Percentiles rank a stretch among this genome's conserved stretches.
phyloP scores from a whole-genome alignment of 2,888 invertebrate genomes.

The Lampropteryx suffumata region DNA sequence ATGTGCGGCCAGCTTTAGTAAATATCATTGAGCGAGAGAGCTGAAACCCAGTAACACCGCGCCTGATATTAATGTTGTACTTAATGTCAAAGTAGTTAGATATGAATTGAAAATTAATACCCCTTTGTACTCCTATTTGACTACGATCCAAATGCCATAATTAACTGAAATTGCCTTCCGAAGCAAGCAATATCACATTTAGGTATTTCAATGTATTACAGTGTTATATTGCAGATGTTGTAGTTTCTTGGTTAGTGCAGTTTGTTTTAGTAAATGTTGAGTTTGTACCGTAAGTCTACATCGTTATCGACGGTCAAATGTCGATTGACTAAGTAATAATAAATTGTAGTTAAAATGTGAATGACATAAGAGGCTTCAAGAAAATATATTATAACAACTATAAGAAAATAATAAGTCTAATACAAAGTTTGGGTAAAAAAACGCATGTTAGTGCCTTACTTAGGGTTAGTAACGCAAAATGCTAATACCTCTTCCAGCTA shows the following conservation, averaged over 20 bases:
- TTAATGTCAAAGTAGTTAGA: neutral
- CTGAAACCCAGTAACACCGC: neutral
- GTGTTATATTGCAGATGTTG: slow-evolving; percentile 8
- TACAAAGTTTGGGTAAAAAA: too few relatives aligned
- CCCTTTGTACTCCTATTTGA: slow-evolving; percentile 25
- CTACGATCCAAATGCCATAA: slow-evolving; percentile 19
- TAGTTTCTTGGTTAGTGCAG: neutral
- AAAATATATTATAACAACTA: too few relatives aligned
- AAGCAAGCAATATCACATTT: slow-evolving; percentile 21
- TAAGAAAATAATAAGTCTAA: too few relatives aligned
- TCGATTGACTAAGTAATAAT: too few relatives aligned
- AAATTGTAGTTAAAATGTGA: too few relatives aligned
- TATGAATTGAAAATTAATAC: slow-evolving; percentile 5
- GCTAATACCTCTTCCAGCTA: too few relatives aligned
- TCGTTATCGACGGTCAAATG: too few relatives aligned
- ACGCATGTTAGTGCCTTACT: too few relatives aligned
- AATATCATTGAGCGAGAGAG: too few relatives aligned
- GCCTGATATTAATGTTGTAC: neutral
- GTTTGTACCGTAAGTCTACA: neutral
- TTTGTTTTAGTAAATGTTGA: neutral
- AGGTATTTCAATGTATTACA: neutral
- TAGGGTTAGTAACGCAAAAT: too few relatives aligned
- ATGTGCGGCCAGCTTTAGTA: neutral
- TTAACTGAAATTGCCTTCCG: slow-evolving; percentile 14
- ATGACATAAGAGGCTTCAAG: too few relatives aligned